Conservation (phyloP, 1,140 invertebrate genomes). For the Nebria ingens region DNA sequence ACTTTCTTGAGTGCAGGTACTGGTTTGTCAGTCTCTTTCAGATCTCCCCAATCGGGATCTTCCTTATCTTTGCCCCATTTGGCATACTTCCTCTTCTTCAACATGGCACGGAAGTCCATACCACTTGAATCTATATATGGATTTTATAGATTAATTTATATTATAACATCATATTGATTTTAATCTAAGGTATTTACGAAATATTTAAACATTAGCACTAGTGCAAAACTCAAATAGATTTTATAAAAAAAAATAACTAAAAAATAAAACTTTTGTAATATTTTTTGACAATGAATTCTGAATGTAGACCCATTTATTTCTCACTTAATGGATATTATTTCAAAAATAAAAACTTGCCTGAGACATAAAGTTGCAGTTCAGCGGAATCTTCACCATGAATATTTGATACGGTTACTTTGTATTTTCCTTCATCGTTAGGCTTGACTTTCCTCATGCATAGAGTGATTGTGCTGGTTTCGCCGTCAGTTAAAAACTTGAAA, state of each 20-base stretch:
- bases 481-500: slow-evolving; percentile 85
- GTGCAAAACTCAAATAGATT: no score
- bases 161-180: slow-evolving; percentile 1
- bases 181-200: not conserved
- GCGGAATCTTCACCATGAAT: slow-evolving; percentile 89
- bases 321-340: slow-evolving; percentile 51
- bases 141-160: not conserved
- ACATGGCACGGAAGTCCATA: slow-evolving; percentile 96
- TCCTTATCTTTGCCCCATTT: slow-evolving; percentile 86
- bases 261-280: no score
- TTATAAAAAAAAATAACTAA: no score
- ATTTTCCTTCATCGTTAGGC: slow-evolving; percentile 94
- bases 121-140: slow-evolving; percentile 72
- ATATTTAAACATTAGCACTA: no score
- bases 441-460: slow-evolving; percentile 93
- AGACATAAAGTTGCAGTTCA: slow-evolving; percentile 92
- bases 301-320: slow-evolving; percentile 92
- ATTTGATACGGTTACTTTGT: slow-evolving; percentile 86
- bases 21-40: slow-evolving; percentile 85
- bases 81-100: slow-evolving; percentile 93
- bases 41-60: slow-evolving; percentile 82
- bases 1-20: slow-evolving; percentile 80
- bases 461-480: slow-evolving; percentile 78
- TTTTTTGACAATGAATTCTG: slow-evolving; percentile 59
- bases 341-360: slow-evolving; percentile 54